phyloP scores from a whole-genome alignment of 1,140 invertebrate species.

The Lasaia peninsularis region DNA sequence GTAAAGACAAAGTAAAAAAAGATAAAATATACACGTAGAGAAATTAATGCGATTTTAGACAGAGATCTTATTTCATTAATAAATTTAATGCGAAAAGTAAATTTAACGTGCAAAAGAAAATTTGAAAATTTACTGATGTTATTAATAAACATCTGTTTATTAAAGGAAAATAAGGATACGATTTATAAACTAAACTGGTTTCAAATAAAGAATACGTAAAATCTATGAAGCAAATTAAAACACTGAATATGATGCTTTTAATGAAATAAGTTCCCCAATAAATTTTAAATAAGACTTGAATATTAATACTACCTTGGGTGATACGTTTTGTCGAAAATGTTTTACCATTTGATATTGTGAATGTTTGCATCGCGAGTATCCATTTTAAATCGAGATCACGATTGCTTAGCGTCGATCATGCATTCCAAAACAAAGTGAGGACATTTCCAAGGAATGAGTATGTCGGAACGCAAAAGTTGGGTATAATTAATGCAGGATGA shows the following conservation, averaged over 20 bases:
- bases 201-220: background rate
- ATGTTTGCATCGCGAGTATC: constrained; percentile 59
- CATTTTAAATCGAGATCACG: constrained; percentile 52
- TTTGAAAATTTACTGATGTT: background rate
- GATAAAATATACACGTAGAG: constrained; percentile 46
- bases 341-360: constrained; percentile 71
- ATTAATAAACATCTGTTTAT: background rate
- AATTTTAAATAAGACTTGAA: constrained; percentile 50
- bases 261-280: constrained; percentile 58
- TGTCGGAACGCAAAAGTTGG: constrained; percentile 44
- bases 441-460: constrained; percentile 68
- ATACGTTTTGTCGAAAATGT: constrained; percentile 63
- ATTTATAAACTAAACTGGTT: too few species aligned
- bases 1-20: constrained; percentile 35
- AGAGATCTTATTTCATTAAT: constrained; percentile 50
- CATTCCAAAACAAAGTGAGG: constrained; percentile 56
- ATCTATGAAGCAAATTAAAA: constrained; percentile 19
- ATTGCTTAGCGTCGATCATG: constrained; percentile 59
- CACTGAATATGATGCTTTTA: constrained; percentile 9
- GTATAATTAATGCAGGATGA: constrained; percentile 31
- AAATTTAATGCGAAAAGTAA: constrained; percentile 20
- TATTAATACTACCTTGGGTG: constrained; percentile 71
- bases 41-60: constrained; percentile 13
- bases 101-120: background rate
- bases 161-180: too few species aligned